Percentiles rank a stretch among this genome's conserved stretches.
Conservation (phyloP, 2,888 invertebrate genomes). For the Ethmia dodecea region DNA sequence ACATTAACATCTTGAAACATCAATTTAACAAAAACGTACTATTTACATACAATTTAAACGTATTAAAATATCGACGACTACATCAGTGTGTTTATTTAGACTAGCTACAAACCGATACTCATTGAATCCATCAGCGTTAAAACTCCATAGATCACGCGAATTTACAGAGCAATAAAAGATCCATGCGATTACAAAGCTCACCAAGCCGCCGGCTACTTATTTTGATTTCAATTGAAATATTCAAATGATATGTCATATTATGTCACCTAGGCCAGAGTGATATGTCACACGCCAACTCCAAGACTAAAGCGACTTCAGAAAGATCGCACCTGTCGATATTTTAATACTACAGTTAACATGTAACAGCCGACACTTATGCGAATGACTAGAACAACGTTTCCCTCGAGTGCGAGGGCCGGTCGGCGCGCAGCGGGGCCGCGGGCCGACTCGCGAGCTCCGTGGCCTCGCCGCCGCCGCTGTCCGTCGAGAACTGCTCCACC, state of each 20-base stretch:
- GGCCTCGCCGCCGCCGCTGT: slow-evolving; percentile 81
- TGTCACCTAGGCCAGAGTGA: slow-evolving; percentile 33
- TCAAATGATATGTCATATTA: slow-evolving; percentile 59
- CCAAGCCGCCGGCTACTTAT: no score
- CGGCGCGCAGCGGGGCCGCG: slow-evolving; percentile 43
- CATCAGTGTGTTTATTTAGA: slow-evolving; percentile 15
- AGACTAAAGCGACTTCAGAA: slow-evolving; percentile 13
- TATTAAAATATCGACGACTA: slow-evolving; percentile 59
- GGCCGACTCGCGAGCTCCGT: slow-evolving; percentile 65
- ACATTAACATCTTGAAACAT: slow-evolving; percentile 71
- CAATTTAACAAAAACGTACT: slow-evolving; percentile 67
- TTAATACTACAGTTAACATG: slow-evolving; percentile 51
- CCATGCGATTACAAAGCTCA: no score
- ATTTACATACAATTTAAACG: slow-evolving; percentile 38
- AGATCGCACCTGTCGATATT: slow-evolving; percentile 50
- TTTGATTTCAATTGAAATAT: slow-evolving; percentile 18
- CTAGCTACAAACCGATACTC: not conserved
- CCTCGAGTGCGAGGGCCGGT: slow-evolving; percentile 81
- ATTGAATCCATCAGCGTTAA: slow-evolving; percentile 10
- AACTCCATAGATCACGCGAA: not conserved
- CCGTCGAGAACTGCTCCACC: slow-evolving; percentile 89
- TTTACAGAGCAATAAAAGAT: not conserved
- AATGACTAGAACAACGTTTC: slow-evolving; percentile 87
- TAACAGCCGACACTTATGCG: slow-evolving; percentile 39
- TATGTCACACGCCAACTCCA: slow-evolving; percentile 46